Conservation (phyloP, 2,113 vertebrate species). For the Egretta garzetta region DNA sequence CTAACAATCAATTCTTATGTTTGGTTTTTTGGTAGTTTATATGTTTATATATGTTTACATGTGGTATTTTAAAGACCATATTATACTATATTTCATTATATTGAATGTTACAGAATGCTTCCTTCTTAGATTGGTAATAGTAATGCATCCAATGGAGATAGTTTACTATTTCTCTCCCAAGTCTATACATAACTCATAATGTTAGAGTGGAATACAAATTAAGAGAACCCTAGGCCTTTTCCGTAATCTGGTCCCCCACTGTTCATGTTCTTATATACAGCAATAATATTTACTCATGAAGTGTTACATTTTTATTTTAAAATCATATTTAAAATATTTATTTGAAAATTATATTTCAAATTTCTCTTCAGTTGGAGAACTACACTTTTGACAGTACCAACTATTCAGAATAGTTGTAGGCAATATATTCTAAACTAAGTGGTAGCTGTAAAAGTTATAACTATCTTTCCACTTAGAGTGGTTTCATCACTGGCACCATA, state of each 20-base stretch:
- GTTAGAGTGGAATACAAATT: not conserved
- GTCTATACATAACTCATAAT: not conserved
- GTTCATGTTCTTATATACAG: not conserved
- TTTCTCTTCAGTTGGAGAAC: not conserved
- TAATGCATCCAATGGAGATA: not conserved
- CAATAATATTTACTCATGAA: not conserved
- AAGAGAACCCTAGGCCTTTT: not conserved
- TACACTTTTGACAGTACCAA: not conserved
- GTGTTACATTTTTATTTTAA: not conserved
- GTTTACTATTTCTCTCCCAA: not conserved
- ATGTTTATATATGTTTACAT: not conserved
- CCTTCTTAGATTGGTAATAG: not conserved
- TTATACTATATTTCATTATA: not conserved
- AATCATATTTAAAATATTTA: not conserved
- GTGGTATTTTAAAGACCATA: not conserved
- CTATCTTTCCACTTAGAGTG: not conserved
- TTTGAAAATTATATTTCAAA: not conserved
- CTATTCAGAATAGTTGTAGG: not conserved
- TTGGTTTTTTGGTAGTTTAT: not conserved
- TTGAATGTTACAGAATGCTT: not conserved
- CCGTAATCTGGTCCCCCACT: not conserved
- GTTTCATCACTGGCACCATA: not conserved
- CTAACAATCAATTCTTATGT: not conserved
- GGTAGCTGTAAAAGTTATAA: not conserved
- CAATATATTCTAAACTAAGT: not conserved